These are phyloP conservation scores for Drosophila pullipes DNA, from an alignment of 2,888 invertebrate species.

Conservation along the genomic window DNA sequence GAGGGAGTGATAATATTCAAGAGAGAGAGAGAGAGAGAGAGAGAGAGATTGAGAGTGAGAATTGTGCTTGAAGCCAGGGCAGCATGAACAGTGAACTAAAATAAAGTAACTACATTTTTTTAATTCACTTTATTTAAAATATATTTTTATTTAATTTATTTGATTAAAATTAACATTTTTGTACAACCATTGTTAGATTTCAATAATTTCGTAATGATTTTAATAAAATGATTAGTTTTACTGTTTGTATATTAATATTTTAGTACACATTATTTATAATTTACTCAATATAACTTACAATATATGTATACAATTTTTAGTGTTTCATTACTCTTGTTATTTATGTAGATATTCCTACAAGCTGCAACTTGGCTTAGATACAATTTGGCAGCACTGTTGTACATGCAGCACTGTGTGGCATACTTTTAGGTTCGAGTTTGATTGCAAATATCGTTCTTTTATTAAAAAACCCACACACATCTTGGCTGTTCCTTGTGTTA, in stretches of 20 bases:
- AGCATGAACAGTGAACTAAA: slow-evolving; percentile 5
- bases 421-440: slow-evolving; percentile 17
- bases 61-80: slow-evolving; percentile 32
- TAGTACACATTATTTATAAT: too few relatives aligned
- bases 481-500: not conserved
- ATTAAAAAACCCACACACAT: rapidly evolving
- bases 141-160: not conserved
- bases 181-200: not conserved
- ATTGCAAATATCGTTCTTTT: not conserved
- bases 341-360: not conserved
- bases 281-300: not conserved
- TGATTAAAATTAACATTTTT: not conserved
- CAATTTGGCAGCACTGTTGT: slow-evolving; percentile 16
- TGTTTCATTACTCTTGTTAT: not conserved
- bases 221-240: too few relatives aligned
- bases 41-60: slow-evolving; percentile 4
- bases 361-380: not conserved
- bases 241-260: not conserved
- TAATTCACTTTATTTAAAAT: not conserved
- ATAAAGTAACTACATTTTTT: too few relatives aligned
- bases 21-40: not conserved
- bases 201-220: not conserved
- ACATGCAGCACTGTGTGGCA: not conserved
- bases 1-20: not conserved
- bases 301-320: too few relatives aligned